Evolutionary conservation across 2,797 vertebrate genomes (phyloP).

Genomic region (Vireo griseus): DNA sequence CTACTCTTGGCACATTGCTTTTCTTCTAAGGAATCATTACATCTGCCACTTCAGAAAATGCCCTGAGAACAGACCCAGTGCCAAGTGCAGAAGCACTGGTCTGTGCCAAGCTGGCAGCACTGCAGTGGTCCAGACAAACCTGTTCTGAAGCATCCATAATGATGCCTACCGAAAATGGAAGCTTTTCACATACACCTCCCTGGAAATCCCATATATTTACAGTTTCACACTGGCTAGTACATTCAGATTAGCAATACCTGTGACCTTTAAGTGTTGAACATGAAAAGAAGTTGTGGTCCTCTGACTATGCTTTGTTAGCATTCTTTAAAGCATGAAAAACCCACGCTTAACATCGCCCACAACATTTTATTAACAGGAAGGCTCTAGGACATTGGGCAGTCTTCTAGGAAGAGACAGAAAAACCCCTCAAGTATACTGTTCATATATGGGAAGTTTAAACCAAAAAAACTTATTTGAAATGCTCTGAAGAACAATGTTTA

Average conservation of each 20-base stretch:
- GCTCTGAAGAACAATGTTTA: not conserved
- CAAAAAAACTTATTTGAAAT: not conserved
- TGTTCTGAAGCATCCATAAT: not conserved
- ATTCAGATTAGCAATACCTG: not conserved
- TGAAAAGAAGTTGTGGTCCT: not conserved
- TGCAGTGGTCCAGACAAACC: not conserved
- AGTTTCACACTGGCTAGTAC: not conserved
- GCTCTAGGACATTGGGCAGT: not conserved
- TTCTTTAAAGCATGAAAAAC: not conserved
- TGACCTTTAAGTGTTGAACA: not conserved
- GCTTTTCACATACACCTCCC: not conserved
- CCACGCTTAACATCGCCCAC: not conserved
- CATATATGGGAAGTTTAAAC: not conserved
- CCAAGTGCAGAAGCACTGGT: not conserved
- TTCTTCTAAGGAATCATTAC: not conserved
- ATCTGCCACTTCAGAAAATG: not conserved
- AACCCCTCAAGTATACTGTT: accelerated
- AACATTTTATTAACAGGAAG: not conserved
- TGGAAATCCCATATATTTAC: not conserved
- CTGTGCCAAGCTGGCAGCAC: not conserved
- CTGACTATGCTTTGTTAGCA: too few species aligned
- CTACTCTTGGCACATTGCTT: not conserved
- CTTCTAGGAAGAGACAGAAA: not conserved
- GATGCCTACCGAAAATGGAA: not conserved
- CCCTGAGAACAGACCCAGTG: not conserved